Base-by-base conservation (phyloP, 2,888 invertebrate genomes). In the Scaptomyza flava region DNA sequence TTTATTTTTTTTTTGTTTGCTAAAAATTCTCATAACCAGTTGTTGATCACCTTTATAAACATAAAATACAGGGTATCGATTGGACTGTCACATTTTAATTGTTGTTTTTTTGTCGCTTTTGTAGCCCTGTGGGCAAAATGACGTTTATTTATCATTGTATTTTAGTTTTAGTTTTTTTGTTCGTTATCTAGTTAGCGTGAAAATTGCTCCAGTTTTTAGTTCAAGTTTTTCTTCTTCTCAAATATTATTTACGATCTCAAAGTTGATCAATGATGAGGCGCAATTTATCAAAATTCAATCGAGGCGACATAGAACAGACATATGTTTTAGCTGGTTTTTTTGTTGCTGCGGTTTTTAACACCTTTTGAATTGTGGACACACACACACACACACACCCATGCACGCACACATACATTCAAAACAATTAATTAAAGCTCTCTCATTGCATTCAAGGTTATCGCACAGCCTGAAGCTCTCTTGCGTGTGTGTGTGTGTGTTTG, bases 381-480 rank as follows among this genome's bases (percentile, higher is more conserved):
- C 54, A n/a, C 52, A 43, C 36, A 23, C 58, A 23, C 51, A 38
- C 52, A 45, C 41, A 68, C 60, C n/a, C n/a, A n/a, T n/a, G n/a
- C 52, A 43, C 36, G 17, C 58, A 23, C 51, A 38, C 52, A 45
- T 42, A 68, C 60, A 31, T 31, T 20, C n/a, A 54, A 47, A 61
- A 60, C 31, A 85, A 84, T 87, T 83, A 87, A 83, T 83, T 83
- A 81, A 82, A 81, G 85, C 87, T 81, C 82, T 86, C 81, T 83
- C 82, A 87, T 87, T 83, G 82, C 82, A 85, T 79, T 85, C 82
- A 83, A 83, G 82, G 82, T 83, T 85, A 77, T 51, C 66, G 62
- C 58, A 57, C 63, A 23, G 64, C 68, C 70, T 45, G 81, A 62
- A 66, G 87, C 78, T 65, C 81, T 80, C 62, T 64, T 65, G 70